phyloP scores from a whole-genome alignment of 2,797 vertebrate species.

The Limosa lapponica region DNA sequence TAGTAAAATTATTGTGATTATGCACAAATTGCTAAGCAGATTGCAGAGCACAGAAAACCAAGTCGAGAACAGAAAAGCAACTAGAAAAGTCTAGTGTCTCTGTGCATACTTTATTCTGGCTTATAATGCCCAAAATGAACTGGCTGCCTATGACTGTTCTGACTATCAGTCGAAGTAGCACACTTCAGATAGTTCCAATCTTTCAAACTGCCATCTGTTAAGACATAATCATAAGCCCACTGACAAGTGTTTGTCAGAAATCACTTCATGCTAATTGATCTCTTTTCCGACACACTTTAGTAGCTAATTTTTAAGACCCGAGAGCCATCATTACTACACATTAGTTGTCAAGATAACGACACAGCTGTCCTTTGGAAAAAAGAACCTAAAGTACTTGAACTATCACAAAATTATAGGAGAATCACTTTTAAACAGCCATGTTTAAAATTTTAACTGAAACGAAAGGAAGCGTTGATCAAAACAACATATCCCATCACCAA shows the following conservation, averaged over 20 bases:
- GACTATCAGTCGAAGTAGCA: not conserved
- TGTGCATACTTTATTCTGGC: not conserved
- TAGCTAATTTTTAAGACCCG: not conserved
- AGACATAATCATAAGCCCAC: not conserved
- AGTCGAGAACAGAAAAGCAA: not conserved
- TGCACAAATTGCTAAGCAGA: not conserved
- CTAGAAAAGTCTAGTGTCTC: not conserved
- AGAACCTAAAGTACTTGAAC: not conserved
- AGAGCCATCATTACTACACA: not conserved
- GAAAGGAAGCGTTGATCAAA: not conserved
- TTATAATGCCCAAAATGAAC: not conserved
- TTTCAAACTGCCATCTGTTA: not conserved
- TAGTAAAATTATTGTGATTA: not conserved
- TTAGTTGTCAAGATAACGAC: not conserved
- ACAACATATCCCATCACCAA: not conserved
- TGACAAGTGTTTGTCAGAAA: constrained; percentile 40
- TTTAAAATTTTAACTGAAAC: not conserved
- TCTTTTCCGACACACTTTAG: not conserved
- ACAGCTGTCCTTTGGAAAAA: constrained; percentile 35
- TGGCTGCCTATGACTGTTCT: not conserved
- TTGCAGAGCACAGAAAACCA: not conserved
- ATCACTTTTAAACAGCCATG: not conserved
- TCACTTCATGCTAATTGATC: constrained; percentile 29
- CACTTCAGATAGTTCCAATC: not conserved
- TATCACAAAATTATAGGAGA: not conserved